These are phyloP conservation scores for Uloborus diversus DNA, from an alignment of 1,140 invertebrate species.

Conservation along the genomic window DNA sequence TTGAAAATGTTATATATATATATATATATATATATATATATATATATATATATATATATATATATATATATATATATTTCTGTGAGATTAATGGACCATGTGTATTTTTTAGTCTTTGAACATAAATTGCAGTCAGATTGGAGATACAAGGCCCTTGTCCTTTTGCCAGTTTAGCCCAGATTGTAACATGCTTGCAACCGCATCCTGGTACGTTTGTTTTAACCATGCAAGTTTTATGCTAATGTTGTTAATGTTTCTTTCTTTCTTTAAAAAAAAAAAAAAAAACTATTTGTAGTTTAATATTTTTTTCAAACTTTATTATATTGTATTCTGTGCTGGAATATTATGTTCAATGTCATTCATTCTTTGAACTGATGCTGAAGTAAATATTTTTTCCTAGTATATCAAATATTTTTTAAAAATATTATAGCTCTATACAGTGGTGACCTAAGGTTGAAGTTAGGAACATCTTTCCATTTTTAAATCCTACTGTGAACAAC, in stretches of 20 bases:
- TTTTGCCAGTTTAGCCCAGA: conserved; percentile 90
- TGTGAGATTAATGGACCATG: not conserved
- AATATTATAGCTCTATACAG: too few relatives aligned
- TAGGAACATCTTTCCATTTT: too few relatives aligned
- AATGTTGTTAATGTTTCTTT: not conserved
- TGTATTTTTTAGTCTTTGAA: conserved; percentile 73
- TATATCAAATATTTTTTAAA: too few relatives aligned
- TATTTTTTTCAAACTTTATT: not conserved
- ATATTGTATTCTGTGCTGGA: too few relatives aligned
- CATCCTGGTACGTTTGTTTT: conserved; percentile 78
- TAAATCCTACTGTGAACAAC: too few relatives aligned
- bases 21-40: not conserved
- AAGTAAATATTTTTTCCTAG: too few relatives aligned
- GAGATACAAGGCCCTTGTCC: conserved; percentile 90
- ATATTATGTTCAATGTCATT: too few relatives aligned
- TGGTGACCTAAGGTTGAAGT: too few relatives aligned
- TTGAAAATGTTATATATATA: not conserved
- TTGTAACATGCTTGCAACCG: conserved; percentile 85
- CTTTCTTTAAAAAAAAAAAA: too few relatives aligned
- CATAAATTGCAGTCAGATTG: conserved; percentile 90
- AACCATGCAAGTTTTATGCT: not conserved
- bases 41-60: not conserved
- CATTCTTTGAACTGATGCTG: too few relatives aligned
- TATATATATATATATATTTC: not conserved
- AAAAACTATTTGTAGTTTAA: too few relatives aligned